A percentile compares a stretch with the other conserved stretches of the same genome.
Conservation (phyloP, 2,888 invertebrate genomes). For the Scaptomyza tumidula region DNA sequence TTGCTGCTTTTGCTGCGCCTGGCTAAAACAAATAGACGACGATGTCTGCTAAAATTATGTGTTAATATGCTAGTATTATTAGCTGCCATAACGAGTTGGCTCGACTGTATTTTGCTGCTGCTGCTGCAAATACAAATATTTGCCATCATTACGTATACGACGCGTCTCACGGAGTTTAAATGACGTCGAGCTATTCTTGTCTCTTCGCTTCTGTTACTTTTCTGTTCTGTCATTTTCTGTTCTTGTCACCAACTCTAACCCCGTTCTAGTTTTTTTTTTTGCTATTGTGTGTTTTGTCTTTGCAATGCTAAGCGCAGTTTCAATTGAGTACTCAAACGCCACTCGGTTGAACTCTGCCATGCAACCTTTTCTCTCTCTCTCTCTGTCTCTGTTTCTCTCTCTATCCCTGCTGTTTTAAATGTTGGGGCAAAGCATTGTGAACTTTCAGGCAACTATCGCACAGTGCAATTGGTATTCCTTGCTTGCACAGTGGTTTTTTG, state of each 20-base stretch:
- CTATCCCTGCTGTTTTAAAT: background rate
- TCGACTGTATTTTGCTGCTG: slow-evolving; percentile 22
- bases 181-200: slow-evolving; percentile 26
- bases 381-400: background rate
- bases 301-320: slow-evolving; percentile 58
- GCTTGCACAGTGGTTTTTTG: slow-evolving; percentile 1
- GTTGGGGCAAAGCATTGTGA: slow-evolving; percentile 29
- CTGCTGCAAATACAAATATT: slow-evolving; percentile 48
- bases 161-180: slow-evolving; percentile 46
- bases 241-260: background rate
- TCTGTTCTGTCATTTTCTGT: background rate
- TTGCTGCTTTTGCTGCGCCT: slow-evolving; percentile 21
- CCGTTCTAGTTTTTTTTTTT: background rate
- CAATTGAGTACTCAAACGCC: slow-evolving; percentile 55
- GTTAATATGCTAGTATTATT: slow-evolving; percentile 78
- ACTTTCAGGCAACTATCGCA: slow-evolving; percentile 29
- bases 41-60: slow-evolving; percentile 73
- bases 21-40: slow-evolving; percentile 64
- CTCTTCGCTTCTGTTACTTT: background rate
- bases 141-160: slow-evolving; percentile 70
- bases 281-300: slow-evolving; percentile 14
- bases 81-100: slow-evolving; percentile 62
- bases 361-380: background rate
- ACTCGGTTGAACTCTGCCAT: slow-evolving; percentile 22
- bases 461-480: slow-evolving; percentile 9